Percentiles rank a stretch among this genome's conserved stretches.
These are phyloP conservation scores for Glossophaga mutica DNA, from an alignment of 2,797 vertebrate genomes.

Conservation along the genomic window DNA sequence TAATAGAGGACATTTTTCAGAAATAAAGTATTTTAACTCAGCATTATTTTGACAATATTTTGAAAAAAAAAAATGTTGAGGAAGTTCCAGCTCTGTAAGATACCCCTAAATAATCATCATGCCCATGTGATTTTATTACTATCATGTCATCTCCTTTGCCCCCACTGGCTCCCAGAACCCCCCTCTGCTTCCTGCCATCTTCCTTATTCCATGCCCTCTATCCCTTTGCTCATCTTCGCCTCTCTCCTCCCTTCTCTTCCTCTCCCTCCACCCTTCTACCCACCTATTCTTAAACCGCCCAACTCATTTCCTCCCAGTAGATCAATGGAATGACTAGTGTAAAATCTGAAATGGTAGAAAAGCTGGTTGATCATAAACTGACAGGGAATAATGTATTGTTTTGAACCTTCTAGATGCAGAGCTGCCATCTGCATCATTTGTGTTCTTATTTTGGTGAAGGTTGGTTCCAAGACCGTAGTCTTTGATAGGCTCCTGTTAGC, in stretches of 20 bases:
- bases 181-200: neutral
- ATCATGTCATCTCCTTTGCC: neutral
- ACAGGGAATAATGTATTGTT: neutral
- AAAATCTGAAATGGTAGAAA: constrained; percentile 43
- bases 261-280: neutral
- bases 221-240: neutral
- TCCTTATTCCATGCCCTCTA: neutral
- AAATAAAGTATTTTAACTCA: neutral
- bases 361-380: neutral
- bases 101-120: neutral
- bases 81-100: neutral
- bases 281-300: neutral
- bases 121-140: neutral
- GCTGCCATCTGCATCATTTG: neutral
- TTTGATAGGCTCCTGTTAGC: neutral
- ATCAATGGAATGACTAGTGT: neutral
- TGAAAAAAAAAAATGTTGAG: neutral
- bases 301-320: neutral
- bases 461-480: neutral
- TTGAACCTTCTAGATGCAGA: neutral
- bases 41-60: neutral
- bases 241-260: neutral
- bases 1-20: constrained; percentile 5
- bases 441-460: neutral
- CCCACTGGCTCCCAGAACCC: neutral